Percentiles rank a stretch among this genome's conserved stretches.
phyloP scores from a whole-genome alignment of 2,888 invertebrate species.

The Dusona sp. region DNA sequence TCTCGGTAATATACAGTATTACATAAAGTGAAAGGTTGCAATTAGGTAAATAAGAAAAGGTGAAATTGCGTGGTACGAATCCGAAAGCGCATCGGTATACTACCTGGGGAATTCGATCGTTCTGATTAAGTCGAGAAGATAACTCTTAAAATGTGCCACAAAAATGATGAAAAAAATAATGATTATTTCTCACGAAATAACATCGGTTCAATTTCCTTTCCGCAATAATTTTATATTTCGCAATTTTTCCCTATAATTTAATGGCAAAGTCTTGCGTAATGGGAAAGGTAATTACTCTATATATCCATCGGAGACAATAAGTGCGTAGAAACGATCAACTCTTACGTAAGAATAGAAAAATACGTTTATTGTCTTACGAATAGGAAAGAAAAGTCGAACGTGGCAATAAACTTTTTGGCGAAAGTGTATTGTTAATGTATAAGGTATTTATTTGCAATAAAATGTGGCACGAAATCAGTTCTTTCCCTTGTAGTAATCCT shows the following conservation, averaged over 20 bases:
- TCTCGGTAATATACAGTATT: constrained; percentile 66
- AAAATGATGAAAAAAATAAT: neutral
- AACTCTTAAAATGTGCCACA: neutral
- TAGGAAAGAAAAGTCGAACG: constrained; percentile 71
- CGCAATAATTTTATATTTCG: constrained; percentile 24
- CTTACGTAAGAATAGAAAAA: constrained; percentile 76
- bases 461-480: constrained; percentile 73
- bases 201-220: constrained; percentile 11
- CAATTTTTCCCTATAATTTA: constrained; percentile 6
- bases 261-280: constrained; percentile 67
- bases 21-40: constrained; percentile 79
- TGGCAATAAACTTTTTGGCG: constrained; percentile 49
- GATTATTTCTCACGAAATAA: neutral
- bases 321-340: constrained; percentile 65
- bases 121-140: constrained; percentile 25
- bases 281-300: constrained; percentile 72
- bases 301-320: constrained; percentile 69
- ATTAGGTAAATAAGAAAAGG: constrained; percentile 73
- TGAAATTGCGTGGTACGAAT: constrained; percentile 72
- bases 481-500: constrained; percentile 89
- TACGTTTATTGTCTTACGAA: constrained; percentile 77
- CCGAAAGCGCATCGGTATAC: constrained; percentile 62
- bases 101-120: constrained; percentile 42
- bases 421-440: constrained; percentile 40
- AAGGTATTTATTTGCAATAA: constrained; percentile 46